Base-by-base conservation (phyloP, 2,113 vertebrate species). In the Arothron firmamentum region DNA sequence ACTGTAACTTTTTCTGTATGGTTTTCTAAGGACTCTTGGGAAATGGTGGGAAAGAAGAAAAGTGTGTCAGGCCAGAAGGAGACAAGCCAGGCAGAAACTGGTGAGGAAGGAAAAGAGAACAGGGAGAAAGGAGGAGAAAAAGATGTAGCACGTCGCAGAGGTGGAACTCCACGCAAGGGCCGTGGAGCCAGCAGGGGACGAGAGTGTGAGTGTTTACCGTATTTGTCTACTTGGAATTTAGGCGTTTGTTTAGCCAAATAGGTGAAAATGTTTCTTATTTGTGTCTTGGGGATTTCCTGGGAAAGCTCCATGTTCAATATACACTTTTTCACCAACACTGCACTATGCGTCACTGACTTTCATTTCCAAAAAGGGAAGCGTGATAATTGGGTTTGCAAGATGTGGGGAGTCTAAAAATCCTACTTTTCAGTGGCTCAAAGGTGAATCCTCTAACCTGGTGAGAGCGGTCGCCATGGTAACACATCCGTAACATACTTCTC, bases 31-130 rank as follows among this genome's bases (percentile, higher is more conserved):
- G 95, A 99, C 77, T 98, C 96, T 58, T 98, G 96, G 96, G 96
- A 99, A 61, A 99, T 99, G 96, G 96, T 99, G 3, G 96, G 96
- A 41, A 98, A 97, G 90, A 99, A 99, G 89, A 99, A 99, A 69
- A 91, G 94, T 1, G 92, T 99, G 70, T 97, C 95, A 0, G 94
- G 95, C 59, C 96, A 94, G 84, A 99, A 98, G 90, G 96, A 98
- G 79, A 88, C 85, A 0, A 92, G 91, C 61, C 94, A 93, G 80
- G 84, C 85, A 0, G 96, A 99, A 56, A 82, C 91, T 41, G 93
- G 89, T 11, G 96, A 98, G 38, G 95, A 98, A 74, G 92, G 93
- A 77, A 97, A 95, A 89, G 96, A 98, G 55, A 96, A 93, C 88
- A 83, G 94, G 67, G 95, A 98, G 71, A 90, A 94, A 52, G 90